Percentiles rank a stretch among this genome's conserved stretches.
Conservation (phyloP, 2,113 vertebrate species). For the Eurystomus gularis region DNA sequence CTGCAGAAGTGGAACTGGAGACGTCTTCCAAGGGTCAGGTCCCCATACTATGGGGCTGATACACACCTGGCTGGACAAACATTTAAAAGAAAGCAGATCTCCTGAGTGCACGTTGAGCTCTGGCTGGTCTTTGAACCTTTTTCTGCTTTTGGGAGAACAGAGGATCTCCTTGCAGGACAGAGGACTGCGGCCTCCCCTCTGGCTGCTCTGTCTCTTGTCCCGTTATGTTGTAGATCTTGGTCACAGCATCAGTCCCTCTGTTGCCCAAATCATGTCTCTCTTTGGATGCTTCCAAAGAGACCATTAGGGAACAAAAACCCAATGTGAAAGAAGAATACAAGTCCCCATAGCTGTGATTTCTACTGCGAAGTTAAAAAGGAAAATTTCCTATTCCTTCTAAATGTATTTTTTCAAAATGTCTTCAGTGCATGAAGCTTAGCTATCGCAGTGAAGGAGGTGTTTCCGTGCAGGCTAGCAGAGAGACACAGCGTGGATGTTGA, state of each 20-base stretch:
- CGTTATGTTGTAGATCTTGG: background rate
- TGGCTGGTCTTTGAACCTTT: background rate
- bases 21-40: background rate
- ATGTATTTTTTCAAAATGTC: background rate
- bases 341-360: background rate
- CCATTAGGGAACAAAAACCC: background rate
- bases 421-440: background rate
- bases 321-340: background rate
- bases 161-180: background rate
- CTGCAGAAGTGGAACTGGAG: background rate
- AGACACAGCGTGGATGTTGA: background rate
- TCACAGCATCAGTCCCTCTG: fast-evolving
- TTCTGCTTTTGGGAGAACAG: background rate
- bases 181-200: background rate
- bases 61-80: background rate
- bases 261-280: background rate
- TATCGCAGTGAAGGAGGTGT: background rate
- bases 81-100: background rate
- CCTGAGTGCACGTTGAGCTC: background rate
- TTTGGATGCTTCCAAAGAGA: background rate
- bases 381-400: background rate
- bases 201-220: background rate
- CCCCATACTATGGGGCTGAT: fast-evolving
- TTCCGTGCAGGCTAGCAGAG: background rate
- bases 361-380: background rate